Percentiles rank a stretch among this genome's conserved stretches.
Evolutionary conservation across 2,113 vertebrate genomes (phyloP).

Genomic region (Phoxinus phoxinus): DNA sequence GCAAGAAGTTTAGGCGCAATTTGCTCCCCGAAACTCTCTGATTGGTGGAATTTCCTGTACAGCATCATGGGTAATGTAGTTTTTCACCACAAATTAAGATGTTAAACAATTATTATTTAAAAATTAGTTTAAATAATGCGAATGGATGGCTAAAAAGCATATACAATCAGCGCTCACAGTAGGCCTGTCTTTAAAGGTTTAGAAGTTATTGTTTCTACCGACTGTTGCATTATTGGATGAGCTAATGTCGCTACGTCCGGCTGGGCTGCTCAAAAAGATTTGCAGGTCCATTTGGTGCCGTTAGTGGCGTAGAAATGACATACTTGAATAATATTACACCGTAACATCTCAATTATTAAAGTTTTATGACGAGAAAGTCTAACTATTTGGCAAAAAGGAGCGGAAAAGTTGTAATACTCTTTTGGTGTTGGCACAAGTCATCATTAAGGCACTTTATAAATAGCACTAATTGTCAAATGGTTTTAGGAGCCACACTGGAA

Average conservation of each 20-base stretch:
- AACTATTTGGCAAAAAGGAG: constrained; percentile 23
- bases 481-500: constrained; percentile 22
- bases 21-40: no score
- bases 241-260: not conserved
- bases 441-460: constrained; percentile 53
- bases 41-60: no score
- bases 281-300: not conserved
- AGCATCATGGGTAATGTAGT: no score
- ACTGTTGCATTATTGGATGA: not conserved
- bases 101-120: no score
- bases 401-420: constrained; percentile 20
- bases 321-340: not conserved
- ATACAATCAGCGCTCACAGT: no score
- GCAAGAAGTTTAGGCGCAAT: no score
- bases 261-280: not conserved
- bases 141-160: no score
- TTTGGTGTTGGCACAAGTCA: constrained; percentile 21
- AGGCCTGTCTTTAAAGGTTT: no score
- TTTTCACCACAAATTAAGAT: no score
- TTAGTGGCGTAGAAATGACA: not conserved
- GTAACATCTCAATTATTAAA: not conserved
- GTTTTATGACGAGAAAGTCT: not conserved
- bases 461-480: constrained; percentile 31
- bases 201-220: no score
- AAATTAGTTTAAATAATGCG: no score